Evolutionary conservation across 2,888 invertebrate genomes (phyloP).

Genomic region (Timandra comae): DNA sequence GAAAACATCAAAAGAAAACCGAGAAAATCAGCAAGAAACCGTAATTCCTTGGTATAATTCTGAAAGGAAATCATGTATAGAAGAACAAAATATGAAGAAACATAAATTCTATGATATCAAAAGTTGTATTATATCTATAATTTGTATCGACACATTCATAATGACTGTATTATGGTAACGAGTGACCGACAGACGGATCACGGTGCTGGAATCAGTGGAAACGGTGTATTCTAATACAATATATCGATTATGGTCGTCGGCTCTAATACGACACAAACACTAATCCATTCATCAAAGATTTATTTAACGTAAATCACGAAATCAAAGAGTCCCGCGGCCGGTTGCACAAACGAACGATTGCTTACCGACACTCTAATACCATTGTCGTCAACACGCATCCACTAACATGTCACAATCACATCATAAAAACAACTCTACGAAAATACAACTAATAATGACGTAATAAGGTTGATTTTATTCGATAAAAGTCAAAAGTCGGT

Average conservation of each 20-base stretch:
- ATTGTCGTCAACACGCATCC: slow-evolving; percentile 68
- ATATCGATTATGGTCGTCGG: slow-evolving; percentile 4
- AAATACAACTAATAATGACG: slow-evolving; percentile 17
- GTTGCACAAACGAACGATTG: slow-evolving; percentile 65
- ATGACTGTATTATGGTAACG: too few relatives aligned
- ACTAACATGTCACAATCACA: slow-evolving; percentile 38
- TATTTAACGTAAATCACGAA: slow-evolving; percentile 58
- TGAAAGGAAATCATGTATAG: too few relatives aligned
- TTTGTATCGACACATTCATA: too few relatives aligned
- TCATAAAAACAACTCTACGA: slow-evolving; percentile 21
- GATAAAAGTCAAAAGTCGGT: slow-evolving; percentile 40
- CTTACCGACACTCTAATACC: slow-evolving; percentile 66
- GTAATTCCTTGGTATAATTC: too few relatives aligned
- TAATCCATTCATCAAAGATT: slow-evolving; percentile 54
- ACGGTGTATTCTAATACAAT: too few relatives aligned
- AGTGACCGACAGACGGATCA: too few relatives aligned
- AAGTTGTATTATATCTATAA: too few relatives aligned
- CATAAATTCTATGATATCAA: too few relatives aligned
- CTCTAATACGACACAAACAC: slow-evolving; percentile 9
- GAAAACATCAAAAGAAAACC: too few relatives aligned
- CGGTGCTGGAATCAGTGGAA: too few relatives aligned
- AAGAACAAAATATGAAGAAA: too few relatives aligned
- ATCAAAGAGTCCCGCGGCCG: slow-evolving; percentile 47
- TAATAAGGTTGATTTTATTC: slow-evolving; percentile 17
- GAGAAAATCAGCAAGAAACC: too few relatives aligned